Base-by-base conservation (phyloP, 2,113 vertebrate genomes). In the Hippocampus abdominalis region DNA sequence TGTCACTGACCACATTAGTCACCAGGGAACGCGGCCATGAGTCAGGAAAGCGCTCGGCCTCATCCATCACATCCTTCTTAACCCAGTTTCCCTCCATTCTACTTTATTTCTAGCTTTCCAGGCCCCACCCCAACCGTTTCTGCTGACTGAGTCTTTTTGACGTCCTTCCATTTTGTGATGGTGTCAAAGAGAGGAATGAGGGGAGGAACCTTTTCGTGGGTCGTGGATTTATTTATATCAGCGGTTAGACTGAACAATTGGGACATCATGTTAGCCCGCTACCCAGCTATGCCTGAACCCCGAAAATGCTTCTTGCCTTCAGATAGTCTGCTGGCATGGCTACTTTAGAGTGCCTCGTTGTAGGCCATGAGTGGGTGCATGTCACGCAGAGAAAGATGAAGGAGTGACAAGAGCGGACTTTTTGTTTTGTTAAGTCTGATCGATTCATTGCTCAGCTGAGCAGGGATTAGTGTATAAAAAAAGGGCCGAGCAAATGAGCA, bases 381-480 rank as follows among this genome's bases (percentile, higher is more conserved):
- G 46, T 16, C 46, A 18, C 16, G 46, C 4, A 13, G 44, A 13
- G 5, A 18, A 48, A 18, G 46, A 13, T 13, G 9, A 11, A 42
- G 11, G 40, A 42, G 40, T 11, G 11, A 42, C 10, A 12, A 44
- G 12, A 16, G 46, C 15, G 4, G 16, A 1, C 32, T 36, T 36
- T 36, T 1, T 32, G n/a, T 32, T 4, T 32, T 36, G 5, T 36
- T 36, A 36, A 6, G 32, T 36, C 5, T 36, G 32, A 64, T 79
- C 77, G 68, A 82, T 77, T 74, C 73, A 80, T 64, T 72, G 66
- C 63, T 82, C 73, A 75, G 74, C 64, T 56, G 61, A 65, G 69
- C 74, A 59, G 23, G 65, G 79, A 83, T 86, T 78, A 83, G 62
- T 10, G 18, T 63, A 65, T 57, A 57, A 73, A 70, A 70, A 68